Percentiles rank a stretch among this genome's conserved stretches.
phyloP scores from a whole-genome alignment of 2,113 vertebrate species.

The Vidua macroura region DNA sequence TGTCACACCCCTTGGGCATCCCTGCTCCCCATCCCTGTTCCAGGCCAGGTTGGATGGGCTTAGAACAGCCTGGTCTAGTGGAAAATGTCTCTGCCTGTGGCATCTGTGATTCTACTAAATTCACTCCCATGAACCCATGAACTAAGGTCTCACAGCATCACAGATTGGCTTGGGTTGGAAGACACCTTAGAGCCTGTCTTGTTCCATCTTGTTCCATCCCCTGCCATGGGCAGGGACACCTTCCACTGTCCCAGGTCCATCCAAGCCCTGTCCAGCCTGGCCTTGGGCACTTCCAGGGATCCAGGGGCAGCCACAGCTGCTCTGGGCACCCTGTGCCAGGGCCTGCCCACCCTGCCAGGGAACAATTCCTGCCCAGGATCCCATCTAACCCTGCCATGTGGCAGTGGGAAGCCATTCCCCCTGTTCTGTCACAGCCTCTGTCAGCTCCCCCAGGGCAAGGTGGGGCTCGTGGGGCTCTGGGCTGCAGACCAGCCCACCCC shows the following conservation, averaged over 20 bases:
- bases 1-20: neutral
- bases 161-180: neutral
- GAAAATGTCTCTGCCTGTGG: neutral
- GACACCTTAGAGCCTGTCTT: too few relatives aligned
- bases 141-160: neutral
- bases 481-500: neutral
- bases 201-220: rapidly evolving
- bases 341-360: neutral
- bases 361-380: neutral
- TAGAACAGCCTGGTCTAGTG: neutral
- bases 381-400: neutral
- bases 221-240: neutral
- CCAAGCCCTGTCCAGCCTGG: rapidly evolving
- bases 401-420: neutral
- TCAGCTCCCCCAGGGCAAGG: neutral
- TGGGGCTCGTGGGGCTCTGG: neutral
- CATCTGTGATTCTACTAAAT: neutral
- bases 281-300: neutral
- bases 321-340: neutral
- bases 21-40: neutral
- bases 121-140: neutral
- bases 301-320: neutral
- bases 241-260: neutral
- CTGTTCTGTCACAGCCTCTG: neutral
- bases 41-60: neutral